Evolutionary conservation across 2,888 invertebrate species (phyloP), one percentile per base, ranked within the genome.

Genomic region (Blera fallax): DNA sequence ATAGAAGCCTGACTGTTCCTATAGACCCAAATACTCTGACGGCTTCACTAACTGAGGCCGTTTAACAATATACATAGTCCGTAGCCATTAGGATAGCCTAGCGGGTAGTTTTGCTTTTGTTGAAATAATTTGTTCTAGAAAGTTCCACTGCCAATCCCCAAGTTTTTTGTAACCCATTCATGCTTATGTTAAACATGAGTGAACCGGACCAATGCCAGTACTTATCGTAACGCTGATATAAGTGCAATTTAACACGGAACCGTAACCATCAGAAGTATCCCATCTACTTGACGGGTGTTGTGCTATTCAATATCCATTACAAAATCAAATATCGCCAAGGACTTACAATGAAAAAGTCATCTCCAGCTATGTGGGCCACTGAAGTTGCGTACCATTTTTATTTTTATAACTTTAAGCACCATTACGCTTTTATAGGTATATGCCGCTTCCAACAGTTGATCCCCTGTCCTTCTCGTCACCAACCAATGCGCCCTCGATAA

Each of bases 341-440:
- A 10, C 70, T 34, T 29, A n/a, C 54, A 56, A n/a, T 43, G 43
- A 21, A 37, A 58, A 24, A 24, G 37, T 11, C 40, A 27, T 16
- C 48, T 5, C 21, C 21, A 52, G 7, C 43, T 0, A 11, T 21
- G 43, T 5, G 43, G 34, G 6, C 27, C 34, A 40, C 37, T 32
- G 58, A 58, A 76, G 67, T 16, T 27, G 45, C 29, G 52, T 43
- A 56, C 54, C 65, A 73, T 83, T 73, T n/a, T 60, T 34, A 21
- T 67, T 79, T 40, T 79, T 67, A 83, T 79, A 73, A 45, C 83
- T 62, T 73, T 21, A 79, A 37, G 79, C 73, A 62, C 62, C 83
- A 60, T 83, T 83, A 73, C 54, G 32, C 52, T 73, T 67, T 72
- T 78, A 78, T 83, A 78, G 69, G 37, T 1, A 18, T 29, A n/a